These are phyloP conservation scores for Gobiocypris rarus DNA, from an alignment of 2,113 vertebrate species.

Conservation along the genomic window DNA sequence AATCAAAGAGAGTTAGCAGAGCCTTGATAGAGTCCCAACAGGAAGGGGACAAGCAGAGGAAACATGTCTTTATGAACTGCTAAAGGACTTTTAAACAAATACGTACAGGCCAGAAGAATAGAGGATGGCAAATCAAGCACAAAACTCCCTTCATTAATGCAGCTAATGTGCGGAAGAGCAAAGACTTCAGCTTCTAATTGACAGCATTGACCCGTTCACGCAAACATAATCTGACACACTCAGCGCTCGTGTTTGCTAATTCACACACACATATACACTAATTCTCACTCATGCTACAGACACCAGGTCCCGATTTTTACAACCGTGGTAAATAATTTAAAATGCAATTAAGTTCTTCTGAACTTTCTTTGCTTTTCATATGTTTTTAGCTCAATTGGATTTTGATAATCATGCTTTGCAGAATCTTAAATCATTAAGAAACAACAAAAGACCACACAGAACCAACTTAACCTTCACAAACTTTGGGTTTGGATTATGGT, in stretches of 20 bases:
- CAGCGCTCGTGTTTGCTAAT: slow-evolving; percentile 35
- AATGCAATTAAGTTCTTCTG: slow-evolving; percentile 28
- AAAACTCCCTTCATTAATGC: slow-evolving; percentile 60
- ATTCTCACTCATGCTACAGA: slow-evolving; percentile 42
- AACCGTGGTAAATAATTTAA: slow-evolving; percentile 21
- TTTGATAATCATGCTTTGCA: not conserved
- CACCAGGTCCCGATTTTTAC: slow-evolving; percentile 18
- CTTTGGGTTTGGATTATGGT: not conserved
- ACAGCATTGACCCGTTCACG: slow-evolving; percentile 50
- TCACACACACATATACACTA: slow-evolving; percentile 45
- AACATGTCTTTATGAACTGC: slow-evolving; percentile 85
- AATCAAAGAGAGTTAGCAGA: slow-evolving; percentile 94
- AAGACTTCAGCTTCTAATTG: slow-evolving; percentile 27
- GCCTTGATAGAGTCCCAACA: slow-evolving; percentile 86
- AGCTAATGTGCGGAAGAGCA: slow-evolving; percentile 47
- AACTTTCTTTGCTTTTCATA: not conserved
- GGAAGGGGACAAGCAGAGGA: slow-evolving; percentile 79
- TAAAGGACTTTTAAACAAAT: slow-evolving; percentile 86
- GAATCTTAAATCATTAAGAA: not conserved
- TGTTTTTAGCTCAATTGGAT: not conserved
- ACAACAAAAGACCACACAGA: not conserved
- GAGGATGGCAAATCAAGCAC: slow-evolving; percentile 51
- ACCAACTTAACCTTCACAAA: not conserved
- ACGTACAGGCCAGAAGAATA: slow-evolving; percentile 68
- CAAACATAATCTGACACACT: slow-evolving; percentile 45